Evolutionary conservation across 2,113 vertebrate genomes (phyloP).

Genomic region (Mungos mungo): DNA sequence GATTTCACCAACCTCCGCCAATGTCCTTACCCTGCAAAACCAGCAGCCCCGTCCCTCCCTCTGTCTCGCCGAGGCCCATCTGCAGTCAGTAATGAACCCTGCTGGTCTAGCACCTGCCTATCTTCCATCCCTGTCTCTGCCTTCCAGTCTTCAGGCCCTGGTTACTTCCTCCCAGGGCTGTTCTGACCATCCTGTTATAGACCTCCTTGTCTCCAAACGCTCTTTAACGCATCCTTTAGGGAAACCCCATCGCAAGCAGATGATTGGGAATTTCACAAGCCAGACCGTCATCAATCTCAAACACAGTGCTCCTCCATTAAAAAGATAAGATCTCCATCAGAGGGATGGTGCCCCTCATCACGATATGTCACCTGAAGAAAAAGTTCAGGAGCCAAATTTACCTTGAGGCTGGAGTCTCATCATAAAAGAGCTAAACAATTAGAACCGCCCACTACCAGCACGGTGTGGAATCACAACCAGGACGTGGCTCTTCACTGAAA

Average conservation of each 20-base stretch:
- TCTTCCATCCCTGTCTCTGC: not conserved
- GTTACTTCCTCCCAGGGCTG: not conserved
- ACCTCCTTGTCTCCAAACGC: not conserved
- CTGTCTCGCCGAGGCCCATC: accelerated
- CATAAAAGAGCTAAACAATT: not conserved
- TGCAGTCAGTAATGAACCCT: not conserved
- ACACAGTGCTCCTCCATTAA: not conserved
- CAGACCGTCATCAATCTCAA: not conserved
- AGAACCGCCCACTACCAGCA: not conserved
- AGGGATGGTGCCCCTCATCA: not conserved
- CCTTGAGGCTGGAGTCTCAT: not conserved
- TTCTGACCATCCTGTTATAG: not conserved
- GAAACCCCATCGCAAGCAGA: not conserved
- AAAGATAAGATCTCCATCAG: not conserved
- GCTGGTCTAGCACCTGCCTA: not conserved
- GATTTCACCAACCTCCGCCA: not conserved
- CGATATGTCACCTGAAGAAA: not conserved
- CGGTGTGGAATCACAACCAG: not conserved
- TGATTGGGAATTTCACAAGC: not conserved
- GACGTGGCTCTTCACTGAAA: not conserved
- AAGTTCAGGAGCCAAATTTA: not conserved
- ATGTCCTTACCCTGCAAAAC: not conserved
- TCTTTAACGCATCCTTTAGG: not conserved
- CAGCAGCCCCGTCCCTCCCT: not conserved
- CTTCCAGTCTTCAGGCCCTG: not conserved